These are phyloP conservation scores for Penaeus chinensis DNA, from an alignment of 1,140 invertebrate genomes.

Conservation along the genomic window DNA sequence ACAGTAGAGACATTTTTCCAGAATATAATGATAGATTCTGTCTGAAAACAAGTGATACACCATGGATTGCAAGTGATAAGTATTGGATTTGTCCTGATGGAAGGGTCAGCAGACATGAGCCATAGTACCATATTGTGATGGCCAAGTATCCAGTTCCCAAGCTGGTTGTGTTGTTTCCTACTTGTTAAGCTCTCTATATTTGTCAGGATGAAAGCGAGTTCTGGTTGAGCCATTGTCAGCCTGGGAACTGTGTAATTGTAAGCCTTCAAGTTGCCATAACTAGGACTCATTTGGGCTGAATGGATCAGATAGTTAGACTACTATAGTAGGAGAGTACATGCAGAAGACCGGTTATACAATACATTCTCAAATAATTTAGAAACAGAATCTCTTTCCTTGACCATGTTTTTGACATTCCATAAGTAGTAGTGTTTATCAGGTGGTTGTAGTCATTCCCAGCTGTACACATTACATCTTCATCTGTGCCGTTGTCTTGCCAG, in stretches of 20 bases:
- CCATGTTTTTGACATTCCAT: constrained; percentile 33
- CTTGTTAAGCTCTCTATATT: too few species aligned
- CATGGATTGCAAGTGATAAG: too few species aligned
- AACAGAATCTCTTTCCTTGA: too few species aligned
- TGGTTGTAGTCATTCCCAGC: constrained; percentile 39
- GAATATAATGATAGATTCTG: background rate
- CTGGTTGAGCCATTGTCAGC: too few species aligned
- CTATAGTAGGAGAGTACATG: too few species aligned
- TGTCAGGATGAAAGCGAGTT: too few species aligned
- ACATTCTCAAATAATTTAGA: too few species aligned
- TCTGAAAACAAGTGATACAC: background rate
- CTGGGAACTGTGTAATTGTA: background rate
- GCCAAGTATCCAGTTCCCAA: constrained; percentile 16
- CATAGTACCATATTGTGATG: background rate
- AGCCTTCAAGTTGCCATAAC: constrained; percentile 44
- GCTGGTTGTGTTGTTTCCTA: too few species aligned
- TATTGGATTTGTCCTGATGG: too few species aligned
- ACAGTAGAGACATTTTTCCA: constrained; percentile 11
- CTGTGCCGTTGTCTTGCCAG: constrained; percentile 44
- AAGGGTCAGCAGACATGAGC: constrained; percentile 23
- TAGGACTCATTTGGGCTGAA: constrained; percentile 1
- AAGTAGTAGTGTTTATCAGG: constrained; percentile 26
- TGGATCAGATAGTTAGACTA: background rate
- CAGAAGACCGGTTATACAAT: too few species aligned
- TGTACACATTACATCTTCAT: constrained; percentile 26